These are phyloP conservation scores for Dreissena polymorpha DNA, from an alignment of 1,140 invertebrate species.

Conservation along the genomic window DNA sequence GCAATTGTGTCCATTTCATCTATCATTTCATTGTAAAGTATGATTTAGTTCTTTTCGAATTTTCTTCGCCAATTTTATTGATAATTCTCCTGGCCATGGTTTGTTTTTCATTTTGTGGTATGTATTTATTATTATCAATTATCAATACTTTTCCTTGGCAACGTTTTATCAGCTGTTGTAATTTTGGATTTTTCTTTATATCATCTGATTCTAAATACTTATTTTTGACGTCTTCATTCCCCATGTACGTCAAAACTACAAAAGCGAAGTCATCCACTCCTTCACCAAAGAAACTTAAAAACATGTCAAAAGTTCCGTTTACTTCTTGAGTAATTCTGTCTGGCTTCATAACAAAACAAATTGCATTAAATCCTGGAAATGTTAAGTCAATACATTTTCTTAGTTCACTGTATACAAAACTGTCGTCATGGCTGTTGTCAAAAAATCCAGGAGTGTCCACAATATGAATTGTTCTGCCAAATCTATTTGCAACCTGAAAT, in stretches of 20 bases:
- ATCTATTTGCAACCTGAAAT: neutral
- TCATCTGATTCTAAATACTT: neutral
- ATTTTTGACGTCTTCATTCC: neutral
- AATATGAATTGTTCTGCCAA: constrained; percentile 11
- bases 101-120: no score
- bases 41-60: no score
- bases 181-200: neutral
- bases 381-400: neutral
- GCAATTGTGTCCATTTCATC: no score
- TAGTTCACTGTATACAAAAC: constrained; percentile 13
- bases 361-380: constrained; percentile 34
- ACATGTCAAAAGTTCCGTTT: constrained; percentile 25
- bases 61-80: no score
- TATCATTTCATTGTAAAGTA: no score
- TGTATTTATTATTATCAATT: neutral
- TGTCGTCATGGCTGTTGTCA: constrained; percentile 3
- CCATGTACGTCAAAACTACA: constrained; percentile 25
- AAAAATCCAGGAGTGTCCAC: constrained; percentile 38
- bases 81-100: no score
- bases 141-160: neutral
- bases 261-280: constrained; percentile 25
- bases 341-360: constrained; percentile 13
- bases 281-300: constrained; percentile 26
- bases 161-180: neutral
- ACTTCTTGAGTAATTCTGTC: constrained; percentile 37